These are phyloP conservation scores for Cacatua alba DNA, from an alignment of 2,113 vertebrate species.

Conservation along the genomic window DNA sequence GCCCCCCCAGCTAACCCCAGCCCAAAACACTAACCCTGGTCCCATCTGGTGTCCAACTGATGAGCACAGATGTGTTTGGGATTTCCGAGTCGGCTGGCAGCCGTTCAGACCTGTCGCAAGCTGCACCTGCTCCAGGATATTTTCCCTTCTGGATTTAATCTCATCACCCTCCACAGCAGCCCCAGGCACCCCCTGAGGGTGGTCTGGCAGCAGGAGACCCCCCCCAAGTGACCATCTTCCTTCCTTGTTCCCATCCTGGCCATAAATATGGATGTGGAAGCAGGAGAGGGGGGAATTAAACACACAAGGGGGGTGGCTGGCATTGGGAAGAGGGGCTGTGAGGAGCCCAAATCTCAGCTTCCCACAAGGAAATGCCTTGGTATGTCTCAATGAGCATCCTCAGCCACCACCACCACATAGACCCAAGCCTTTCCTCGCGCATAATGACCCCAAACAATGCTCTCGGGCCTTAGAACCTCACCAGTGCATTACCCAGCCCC, in stretches of 20 bases:
- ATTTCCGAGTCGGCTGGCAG: slow-evolving; percentile 67
- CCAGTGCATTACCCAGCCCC: neutral
- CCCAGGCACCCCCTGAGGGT: neutral
- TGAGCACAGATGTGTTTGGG: slow-evolving; percentile 73
- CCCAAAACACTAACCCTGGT: slow-evolving; percentile 63
- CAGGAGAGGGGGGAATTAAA: neutral
- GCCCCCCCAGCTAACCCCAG: slow-evolving; percentile 49
- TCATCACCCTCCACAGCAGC: neutral
- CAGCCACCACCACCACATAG: too few species aligned
- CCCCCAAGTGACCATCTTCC: too few species aligned
- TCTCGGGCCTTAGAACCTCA: neutral
- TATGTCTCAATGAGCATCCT: too few species aligned
- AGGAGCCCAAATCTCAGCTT: accelerated
- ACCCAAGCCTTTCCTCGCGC: neutral
- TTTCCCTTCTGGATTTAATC: slow-evolving; percentile 51
- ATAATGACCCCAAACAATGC: accelerated
- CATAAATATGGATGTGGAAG: neutral
- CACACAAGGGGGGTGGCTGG: accelerated
- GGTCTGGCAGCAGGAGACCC: neutral
- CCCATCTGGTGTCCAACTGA: slow-evolving; percentile 79
- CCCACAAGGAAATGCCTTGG: too few species aligned
- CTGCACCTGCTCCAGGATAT: slow-evolving; percentile 71
- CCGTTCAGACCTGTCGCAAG: slow-evolving; percentile 64
- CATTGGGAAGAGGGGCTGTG: neutral
- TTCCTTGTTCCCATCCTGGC: neutral